Base-by-base conservation (phyloP, 2,113 vertebrate genomes). In the Paramisgurnus dabryanus region DNA sequence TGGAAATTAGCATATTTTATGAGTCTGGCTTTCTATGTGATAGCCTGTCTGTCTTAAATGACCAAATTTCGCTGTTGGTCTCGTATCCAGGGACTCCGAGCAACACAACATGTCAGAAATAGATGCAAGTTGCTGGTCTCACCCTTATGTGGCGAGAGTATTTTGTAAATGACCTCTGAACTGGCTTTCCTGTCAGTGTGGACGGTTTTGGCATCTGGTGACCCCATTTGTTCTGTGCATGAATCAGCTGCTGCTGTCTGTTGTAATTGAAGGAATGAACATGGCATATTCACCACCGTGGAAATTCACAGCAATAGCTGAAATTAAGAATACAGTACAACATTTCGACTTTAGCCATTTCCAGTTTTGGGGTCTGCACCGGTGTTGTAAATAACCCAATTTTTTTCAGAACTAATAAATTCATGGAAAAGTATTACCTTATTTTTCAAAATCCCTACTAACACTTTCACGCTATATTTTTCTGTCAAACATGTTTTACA, bases 181-280 rank as follows among this genome's bases (percentile, higher is more conserved):
- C 87, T 79, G 83, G 83, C 87, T 87, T 88, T 90, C 81, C 88
- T 86, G 83, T 89, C 83, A 57, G 76, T 49, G 82, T 78, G 75
- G 82, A 83, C 72, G 22, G 61, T 85, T 90, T 88, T 90, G 88
- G 88, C 88, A 13, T 87, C 88, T 66, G 73, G 79, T 86, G 86
- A 90, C 88, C 84, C 83, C 72, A 49, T 88, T 90, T 90, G 87
- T 90, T 84, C 77, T 82, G 71, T 72, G 85, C 70, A 80, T 84
- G 72, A 86, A 86, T 34, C 86, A 90, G 89, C 88, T 90, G 90
- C 83, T 84, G 87, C 88, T 87, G 87, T 89, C 88, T 53, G 82
- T 91, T 83, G 75, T 70, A 67, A 67, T 67, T 68, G 65, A 82
- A 67, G 68, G 49, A 47, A 18, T 22, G 13, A 55, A 47, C 81